These are phyloP conservation scores for Piliocolobus tephrosceles DNA, from an alignment of 2,113 vertebrate species.

Conservation along the genomic window DNA sequence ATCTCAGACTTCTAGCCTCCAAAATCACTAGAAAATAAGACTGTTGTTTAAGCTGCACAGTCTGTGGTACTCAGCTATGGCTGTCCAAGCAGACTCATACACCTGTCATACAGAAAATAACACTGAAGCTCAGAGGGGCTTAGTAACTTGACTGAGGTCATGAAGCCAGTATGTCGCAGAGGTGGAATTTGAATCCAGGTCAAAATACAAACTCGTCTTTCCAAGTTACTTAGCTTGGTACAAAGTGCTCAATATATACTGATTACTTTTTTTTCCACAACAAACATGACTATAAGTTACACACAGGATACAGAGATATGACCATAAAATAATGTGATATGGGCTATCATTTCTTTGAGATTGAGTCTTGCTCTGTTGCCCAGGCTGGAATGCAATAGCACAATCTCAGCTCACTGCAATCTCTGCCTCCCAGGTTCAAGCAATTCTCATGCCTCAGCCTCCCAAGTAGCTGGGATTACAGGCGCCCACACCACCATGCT, in stretches of 20 bases:
- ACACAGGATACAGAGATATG: not conserved
- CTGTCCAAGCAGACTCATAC: not conserved
- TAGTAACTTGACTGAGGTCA: not conserved
- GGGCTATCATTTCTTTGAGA: not conserved
- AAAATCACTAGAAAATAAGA: not conserved
- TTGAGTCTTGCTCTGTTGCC: too few species aligned
- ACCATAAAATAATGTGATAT: not conserved
- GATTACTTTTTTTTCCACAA: not conserved
- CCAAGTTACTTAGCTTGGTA: not conserved
- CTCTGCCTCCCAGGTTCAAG: too few species aligned
- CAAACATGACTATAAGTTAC: not conserved
- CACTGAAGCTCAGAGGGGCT: not conserved
- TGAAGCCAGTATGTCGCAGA: not conserved
- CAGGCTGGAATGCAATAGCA: too few species aligned
- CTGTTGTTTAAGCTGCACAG: not conserved
- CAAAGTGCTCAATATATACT: not conserved
- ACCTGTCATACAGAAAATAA: not conserved
- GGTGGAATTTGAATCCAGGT: not conserved
- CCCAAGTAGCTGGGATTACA: too few species aligned
- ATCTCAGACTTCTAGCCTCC: not conserved
- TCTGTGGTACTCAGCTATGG: not conserved
- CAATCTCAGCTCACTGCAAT: too few species aligned
- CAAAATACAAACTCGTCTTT: constrained; percentile 3
- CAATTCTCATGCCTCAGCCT: too few species aligned
- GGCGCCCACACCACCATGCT: too few species aligned